phyloP scores from a whole-genome alignment of 2,888 invertebrate species.

The Catocala fraxini region DNA sequence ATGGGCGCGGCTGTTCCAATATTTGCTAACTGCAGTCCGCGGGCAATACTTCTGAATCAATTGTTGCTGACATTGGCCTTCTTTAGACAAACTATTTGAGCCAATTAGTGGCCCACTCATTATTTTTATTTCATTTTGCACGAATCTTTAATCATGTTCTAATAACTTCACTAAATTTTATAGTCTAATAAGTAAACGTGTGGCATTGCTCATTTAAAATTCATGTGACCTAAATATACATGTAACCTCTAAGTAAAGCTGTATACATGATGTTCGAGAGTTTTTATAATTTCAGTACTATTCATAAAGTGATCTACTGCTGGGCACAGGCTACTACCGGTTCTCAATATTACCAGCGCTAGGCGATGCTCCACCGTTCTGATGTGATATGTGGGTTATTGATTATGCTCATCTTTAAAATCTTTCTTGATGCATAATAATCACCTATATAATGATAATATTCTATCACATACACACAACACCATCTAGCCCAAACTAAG shows the following conservation, averaged over 20 bases:
- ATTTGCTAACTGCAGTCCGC: conserved; percentile 39
- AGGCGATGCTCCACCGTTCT: too few relatives aligned
- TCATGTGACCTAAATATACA: conserved; percentile 39
- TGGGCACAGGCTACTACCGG: too few relatives aligned
- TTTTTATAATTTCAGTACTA: too few relatives aligned
- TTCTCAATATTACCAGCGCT: too few relatives aligned
- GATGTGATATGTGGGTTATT: too few relatives aligned
- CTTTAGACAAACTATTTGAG: conserved; percentile 56
- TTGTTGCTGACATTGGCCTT: conserved; percentile 67
- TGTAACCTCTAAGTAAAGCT: conserved; percentile 27
- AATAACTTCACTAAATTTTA: conserved; percentile 33
- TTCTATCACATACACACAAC: too few relatives aligned
- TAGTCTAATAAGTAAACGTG: conserved; percentile 16
- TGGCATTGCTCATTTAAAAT: conserved; percentile 28
- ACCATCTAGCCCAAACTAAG: too few relatives aligned
- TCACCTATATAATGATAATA: too few relatives aligned
- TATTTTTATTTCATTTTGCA: conserved; percentile 27
- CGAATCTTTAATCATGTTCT: conserved; percentile 16
- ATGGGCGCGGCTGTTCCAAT: conserved; percentile 60
- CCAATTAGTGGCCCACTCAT: conserved; percentile 55
- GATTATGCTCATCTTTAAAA: too few relatives aligned
- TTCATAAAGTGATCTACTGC: too few relatives aligned
- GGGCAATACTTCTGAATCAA: conserved; percentile 16
- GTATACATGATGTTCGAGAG: neutral
- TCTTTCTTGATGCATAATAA: too few relatives aligned